Percentiles rank a stretch among this genome's conserved stretches.
These are phyloP conservation scores for Deladenus siricidicola DNA, from an alignment of 2,888 invertebrate species.

Conservation along the genomic window DNA sequence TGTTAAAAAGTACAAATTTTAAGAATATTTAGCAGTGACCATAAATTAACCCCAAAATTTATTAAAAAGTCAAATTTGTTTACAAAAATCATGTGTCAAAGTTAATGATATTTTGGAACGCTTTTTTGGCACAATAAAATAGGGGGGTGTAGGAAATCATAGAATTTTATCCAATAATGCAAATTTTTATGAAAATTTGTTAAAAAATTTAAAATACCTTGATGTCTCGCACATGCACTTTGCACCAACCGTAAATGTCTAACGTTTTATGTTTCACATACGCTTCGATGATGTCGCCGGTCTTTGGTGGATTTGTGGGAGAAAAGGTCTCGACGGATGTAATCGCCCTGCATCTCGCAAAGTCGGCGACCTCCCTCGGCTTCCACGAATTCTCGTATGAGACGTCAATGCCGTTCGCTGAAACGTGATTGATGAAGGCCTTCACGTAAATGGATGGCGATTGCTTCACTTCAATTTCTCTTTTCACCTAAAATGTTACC, in stretches of 20 bases:
- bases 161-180: too few species aligned
- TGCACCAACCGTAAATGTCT: constrained; percentile 19
- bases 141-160: too few species aligned
- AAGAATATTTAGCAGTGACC: too few species aligned
- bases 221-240: constrained; percentile 30
- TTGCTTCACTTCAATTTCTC: constrained; percentile 37
- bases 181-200: too few species aligned
- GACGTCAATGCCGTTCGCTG: constrained; percentile 19
- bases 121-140: too few species aligned
- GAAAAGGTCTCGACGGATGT: background rate
- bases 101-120: too few species aligned
- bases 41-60: too few species aligned
- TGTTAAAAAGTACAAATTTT: too few species aligned
- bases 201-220: too few species aligned
- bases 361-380: constrained; percentile 13
- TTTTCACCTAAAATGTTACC: too few species aligned
- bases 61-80: too few species aligned
- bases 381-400: constrained; percentile 18
- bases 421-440: constrained; percentile 22
- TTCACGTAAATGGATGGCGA: constrained; percentile 21
- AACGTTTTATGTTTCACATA: constrained; percentile 12
- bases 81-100: too few species aligned
- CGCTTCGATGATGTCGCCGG: constrained; percentile 22
- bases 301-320: background rate
- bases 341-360: constrained; percentile 21